Percentiles rank a stretch among this genome's conserved stretches.
phyloP scores from a whole-genome alignment of 2,797 vertebrate species.

The Cynodonichthys magdalenae region DNA sequence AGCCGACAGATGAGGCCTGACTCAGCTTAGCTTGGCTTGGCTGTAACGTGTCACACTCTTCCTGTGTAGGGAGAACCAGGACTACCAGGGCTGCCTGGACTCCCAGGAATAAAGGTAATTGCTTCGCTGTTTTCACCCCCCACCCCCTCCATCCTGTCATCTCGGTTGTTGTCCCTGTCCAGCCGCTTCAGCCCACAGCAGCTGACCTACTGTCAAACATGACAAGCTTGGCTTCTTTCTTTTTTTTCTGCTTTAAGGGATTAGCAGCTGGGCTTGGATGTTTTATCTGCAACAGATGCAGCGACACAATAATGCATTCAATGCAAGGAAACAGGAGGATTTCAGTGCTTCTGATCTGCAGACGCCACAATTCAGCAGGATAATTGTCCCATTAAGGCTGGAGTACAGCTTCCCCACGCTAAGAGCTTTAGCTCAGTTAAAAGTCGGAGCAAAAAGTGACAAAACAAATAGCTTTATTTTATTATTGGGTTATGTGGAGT shows the following conservation, averaged over 20 bases:
- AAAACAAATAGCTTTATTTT: slow-evolving; percentile 13
- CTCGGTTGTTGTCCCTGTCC: slow-evolving; percentile 56
- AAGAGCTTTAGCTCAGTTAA: slow-evolving; percentile 25
- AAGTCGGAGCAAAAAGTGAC: slow-evolving; percentile 14
- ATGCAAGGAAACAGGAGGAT: slow-evolving; percentile 11
- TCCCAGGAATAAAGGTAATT: slow-evolving; percentile 99
- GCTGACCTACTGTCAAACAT: slow-evolving; percentile 14
- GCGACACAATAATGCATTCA: slow-evolving; percentile 11
- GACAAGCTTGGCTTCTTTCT: slow-evolving; percentile 23
- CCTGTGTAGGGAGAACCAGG: slow-evolving; percentile 99
- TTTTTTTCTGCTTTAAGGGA: slow-evolving; percentile 19
- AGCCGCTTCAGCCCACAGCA: slow-evolving; percentile 40
- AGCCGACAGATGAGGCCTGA: slow-evolving; percentile 59
- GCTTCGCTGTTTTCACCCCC: slow-evolving; percentile 71
- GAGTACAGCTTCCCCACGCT: slow-evolving; percentile 11
- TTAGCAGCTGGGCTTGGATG: slow-evolving; percentile 13
- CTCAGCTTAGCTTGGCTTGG: slow-evolving; percentile 77
- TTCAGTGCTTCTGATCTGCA: slow-evolving; percentile 38
- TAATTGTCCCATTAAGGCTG: slow-evolving; percentile 36
- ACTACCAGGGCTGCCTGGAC: slow-evolving; percentile 99
- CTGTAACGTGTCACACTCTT: slow-evolving; percentile 95
- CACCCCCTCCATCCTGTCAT: slow-evolving; percentile 30
- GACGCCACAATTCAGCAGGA: slow-evolving; percentile 22
- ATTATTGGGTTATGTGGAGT: too few relatives aligned
- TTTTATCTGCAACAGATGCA: slow-evolving; percentile 24